These are phyloP conservation scores for Mus spicilegus DNA, from an alignment of 2,113 vertebrate genomes.

Conservation along the genomic window DNA sequence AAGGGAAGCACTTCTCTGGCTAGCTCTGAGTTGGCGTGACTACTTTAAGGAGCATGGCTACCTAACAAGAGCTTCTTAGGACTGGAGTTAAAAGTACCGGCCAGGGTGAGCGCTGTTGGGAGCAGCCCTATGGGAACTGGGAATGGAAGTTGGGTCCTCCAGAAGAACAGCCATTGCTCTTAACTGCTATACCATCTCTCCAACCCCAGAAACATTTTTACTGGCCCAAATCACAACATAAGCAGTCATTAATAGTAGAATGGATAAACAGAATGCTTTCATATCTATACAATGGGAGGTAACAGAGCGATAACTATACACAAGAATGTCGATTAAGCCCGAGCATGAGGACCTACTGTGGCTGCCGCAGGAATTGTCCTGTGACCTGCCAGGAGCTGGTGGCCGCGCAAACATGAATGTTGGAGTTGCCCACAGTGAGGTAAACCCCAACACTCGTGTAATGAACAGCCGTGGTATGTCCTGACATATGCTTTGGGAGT, in stretches of 20 bases:
- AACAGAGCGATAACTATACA: neutral
- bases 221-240: neutral
- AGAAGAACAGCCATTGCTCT: neutral
- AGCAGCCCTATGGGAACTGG: neutral
- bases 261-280: neutral
- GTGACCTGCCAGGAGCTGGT: too few species aligned
- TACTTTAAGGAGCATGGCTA: neutral
- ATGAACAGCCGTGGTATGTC: conserved; percentile 99
- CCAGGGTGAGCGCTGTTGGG: neutral
- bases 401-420: conserved; percentile 94
- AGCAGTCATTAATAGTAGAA: neutral
- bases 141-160: neutral
- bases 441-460: conserved; percentile 97
- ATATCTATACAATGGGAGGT: neutral
- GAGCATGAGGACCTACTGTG: too few species aligned
- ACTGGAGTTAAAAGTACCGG: neutral
- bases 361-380: too few species aligned
- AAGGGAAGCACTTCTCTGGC: neutral
- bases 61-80: neutral
- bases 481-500: conserved; percentile 96
- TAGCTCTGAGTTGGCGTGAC: neutral
- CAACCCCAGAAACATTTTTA: neutral
- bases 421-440: conserved; percentile 98
- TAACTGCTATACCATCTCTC: neutral
- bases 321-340: too few species aligned